Evolutionary conservation across 2,888 invertebrate genomes (phyloP).

Genomic region (Amblyteles armatorius): DNA sequence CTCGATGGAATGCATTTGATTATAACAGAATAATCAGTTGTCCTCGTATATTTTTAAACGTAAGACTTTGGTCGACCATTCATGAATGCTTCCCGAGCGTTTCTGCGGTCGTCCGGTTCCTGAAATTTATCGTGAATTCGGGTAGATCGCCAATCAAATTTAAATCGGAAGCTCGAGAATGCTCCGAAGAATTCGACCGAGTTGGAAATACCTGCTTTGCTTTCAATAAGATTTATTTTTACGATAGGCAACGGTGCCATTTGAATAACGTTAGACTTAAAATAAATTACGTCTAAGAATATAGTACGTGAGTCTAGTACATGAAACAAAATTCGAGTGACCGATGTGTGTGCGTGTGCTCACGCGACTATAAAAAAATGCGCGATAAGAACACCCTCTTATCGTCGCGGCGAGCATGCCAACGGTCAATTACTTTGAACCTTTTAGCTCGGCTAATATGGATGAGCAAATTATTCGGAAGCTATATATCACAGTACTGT

Average conservation of each 20-base stretch:
- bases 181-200: not conserved
- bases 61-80: not conserved
- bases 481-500: conserved; percentile 1
- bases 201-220: not conserved
- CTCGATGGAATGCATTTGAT: not conserved
- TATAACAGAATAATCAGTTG: not conserved
- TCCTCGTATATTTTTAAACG: not conserved
- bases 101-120: not conserved
- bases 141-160: not conserved
- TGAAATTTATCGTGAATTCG: not conserved
- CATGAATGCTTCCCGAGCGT: not conserved
- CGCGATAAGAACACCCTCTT: conserved; percentile 54
- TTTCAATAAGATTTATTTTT: not conserved
- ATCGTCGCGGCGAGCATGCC: conserved; percentile 45
- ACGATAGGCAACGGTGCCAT: not conserved
- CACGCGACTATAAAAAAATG: conserved; percentile 18
- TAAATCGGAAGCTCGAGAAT: not conserved
- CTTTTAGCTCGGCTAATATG: conserved; percentile 43
- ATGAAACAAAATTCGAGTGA: conserved; percentile 32
- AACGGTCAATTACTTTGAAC: conserved; percentile 55
- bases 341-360: not conserved
- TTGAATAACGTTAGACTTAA: too few relatives aligned
- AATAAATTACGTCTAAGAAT: too few relatives aligned
- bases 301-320: not conserved
- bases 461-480: conserved; percentile 1